Conservation (phyloP, 2,113 vertebrate species). For the Rhabdornis inornatus region DNA sequence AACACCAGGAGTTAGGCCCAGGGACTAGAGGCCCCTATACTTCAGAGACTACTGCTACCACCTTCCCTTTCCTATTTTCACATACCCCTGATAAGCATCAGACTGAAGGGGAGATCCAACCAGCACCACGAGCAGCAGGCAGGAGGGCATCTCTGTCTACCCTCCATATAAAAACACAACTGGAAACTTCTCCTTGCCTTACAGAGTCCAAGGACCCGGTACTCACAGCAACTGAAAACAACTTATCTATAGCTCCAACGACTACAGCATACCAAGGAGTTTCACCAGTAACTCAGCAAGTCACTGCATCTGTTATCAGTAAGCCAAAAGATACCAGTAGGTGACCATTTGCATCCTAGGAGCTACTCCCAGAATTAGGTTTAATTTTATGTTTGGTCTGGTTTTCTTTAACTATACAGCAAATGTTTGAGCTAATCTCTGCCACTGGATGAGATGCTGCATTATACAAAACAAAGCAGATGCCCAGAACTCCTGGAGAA, state of each 20-base stretch:
- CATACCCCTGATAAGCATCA: not conserved
- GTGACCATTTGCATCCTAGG: not conserved
- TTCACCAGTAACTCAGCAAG: not conserved
- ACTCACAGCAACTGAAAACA: not conserved
- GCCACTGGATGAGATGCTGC: not conserved
- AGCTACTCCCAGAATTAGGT: not conserved
- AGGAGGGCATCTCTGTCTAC: not conserved
- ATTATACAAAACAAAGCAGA: not conserved
- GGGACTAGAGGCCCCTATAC: not conserved
- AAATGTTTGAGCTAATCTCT: not conserved
- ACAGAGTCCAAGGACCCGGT: not conserved
- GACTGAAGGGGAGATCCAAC: not conserved
- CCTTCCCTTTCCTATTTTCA: not conserved
- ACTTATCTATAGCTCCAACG: not conserved
- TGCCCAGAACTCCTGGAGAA: not conserved
- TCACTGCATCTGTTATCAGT: not conserved
- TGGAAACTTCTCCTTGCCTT: not conserved
- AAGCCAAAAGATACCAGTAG: not conserved
- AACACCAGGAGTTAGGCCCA: not conserved
- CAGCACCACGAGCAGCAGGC: not conserved
- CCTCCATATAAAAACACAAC: not conserved
- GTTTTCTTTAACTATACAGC: not conserved
- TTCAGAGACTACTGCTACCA: not conserved
- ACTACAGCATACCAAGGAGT: not conserved
- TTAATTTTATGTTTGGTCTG: not conserved